A percentile compares a stretch with the other conserved stretches of the same genome.
phyloP scores from a whole-genome alignment of 2,888 invertebrate species.

The Strigamia maritima region DNA sequence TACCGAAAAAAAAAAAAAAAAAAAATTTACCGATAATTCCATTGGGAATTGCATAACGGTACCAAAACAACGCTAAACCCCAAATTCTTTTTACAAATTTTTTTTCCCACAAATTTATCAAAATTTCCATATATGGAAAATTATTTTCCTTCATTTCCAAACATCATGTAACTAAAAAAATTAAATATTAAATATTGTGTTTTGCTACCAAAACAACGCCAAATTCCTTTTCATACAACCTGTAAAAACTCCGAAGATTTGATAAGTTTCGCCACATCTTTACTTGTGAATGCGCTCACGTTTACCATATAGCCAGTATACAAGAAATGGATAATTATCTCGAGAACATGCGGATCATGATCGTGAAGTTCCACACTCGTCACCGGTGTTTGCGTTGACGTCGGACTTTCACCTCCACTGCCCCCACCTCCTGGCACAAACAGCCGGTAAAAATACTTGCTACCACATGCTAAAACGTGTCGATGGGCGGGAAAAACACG shows the following conservation, averaged over 20 bases:
- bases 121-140: no score
- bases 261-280: background rate
- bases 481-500: background rate
- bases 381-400: background rate
- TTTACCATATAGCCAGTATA: background rate
- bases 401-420: background rate
- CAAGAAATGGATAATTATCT: background rate
- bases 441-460: background rate
- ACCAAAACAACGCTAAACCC: no score
- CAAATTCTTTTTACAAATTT: no score
- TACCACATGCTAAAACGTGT: background rate
- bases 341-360: background rate
- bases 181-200: no score
- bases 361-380: background rate
- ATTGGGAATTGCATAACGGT: no score
- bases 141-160: no score
- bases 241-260: background rate
- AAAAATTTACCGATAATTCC: no score
- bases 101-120: no score
- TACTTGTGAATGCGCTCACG: background rate
- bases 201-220: no score
- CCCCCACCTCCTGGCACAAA: background rate
- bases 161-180: no score
- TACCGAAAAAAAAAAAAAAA: no score
- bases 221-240: no score